Percentiles rank a stretch among this genome's conserved stretches.
Conservation (phyloP, 2,113 vertebrate species). For the Puma concolor region DNA sequence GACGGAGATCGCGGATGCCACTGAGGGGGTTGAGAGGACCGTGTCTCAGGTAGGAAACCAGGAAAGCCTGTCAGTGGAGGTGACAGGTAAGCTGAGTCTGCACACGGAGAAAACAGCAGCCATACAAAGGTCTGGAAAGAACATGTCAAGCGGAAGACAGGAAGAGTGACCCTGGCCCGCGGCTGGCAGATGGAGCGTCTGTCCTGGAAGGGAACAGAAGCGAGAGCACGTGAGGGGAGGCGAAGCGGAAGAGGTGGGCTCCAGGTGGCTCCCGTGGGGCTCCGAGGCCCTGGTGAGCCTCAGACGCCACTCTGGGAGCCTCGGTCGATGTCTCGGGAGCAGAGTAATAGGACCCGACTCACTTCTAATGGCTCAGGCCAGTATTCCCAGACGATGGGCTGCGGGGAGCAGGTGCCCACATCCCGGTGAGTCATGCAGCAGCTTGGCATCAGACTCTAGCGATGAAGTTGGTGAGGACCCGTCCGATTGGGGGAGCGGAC, state of each 20-base stretch:
- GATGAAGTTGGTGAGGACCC: too few relatives aligned
- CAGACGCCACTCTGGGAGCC: not conserved
- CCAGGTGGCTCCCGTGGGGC: too few relatives aligned
- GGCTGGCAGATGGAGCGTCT: too few relatives aligned
- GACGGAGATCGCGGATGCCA: too few relatives aligned
- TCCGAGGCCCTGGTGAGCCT: too few relatives aligned
- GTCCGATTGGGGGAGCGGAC: too few relatives aligned
- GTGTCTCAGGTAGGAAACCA: not conserved
- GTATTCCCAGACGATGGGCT: not conserved
- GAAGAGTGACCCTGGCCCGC: not conserved
- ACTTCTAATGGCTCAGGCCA: not conserved
- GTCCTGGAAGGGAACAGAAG: not conserved
- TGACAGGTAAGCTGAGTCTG: not conserved
- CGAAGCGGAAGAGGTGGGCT: rapidly evolving
- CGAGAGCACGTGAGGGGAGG: not conserved
- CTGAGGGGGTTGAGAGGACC: not conserved
- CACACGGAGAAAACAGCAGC: not conserved
- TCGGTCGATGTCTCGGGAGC: too few relatives aligned
- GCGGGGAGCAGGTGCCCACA: too few relatives aligned
- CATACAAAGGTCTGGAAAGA: not conserved
- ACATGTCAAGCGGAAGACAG: not conserved
- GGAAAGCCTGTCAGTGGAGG: not conserved
- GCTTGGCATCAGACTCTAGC: not conserved
- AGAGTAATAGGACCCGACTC: rapidly evolving
- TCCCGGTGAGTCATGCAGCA: rapidly evolving